Evolutionary conservation across 2,797 vertebrate genomes (phyloP).

Genomic region (Typhlichthys subterraneus): DNA sequence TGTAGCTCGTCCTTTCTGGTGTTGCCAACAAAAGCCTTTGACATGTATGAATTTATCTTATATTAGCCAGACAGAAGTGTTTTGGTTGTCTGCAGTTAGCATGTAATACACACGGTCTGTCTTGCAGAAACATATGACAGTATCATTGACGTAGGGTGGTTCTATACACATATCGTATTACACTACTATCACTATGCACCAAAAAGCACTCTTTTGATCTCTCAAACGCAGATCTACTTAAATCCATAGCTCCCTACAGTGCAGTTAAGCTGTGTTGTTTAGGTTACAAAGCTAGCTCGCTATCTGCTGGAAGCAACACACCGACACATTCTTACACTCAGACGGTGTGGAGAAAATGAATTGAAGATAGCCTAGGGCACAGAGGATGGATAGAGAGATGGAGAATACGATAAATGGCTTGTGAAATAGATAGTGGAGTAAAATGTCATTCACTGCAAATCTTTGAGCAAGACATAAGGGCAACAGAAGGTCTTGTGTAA

Average conservation of each 20-base stretch:
- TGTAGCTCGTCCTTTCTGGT: too few species aligned
- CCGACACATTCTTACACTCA: background rate
- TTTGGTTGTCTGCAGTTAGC: too few species aligned
- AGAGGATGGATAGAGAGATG: conserved; percentile 28
- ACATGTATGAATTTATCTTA: too few species aligned
- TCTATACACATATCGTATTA: too few species aligned
- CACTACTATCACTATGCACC: too few species aligned
- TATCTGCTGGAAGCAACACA: conserved; percentile 25
- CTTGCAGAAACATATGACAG: too few species aligned
- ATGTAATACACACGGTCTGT: too few species aligned
- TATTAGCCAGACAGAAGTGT: too few species aligned
- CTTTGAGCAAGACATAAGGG: too few species aligned
- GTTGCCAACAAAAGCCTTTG: too few species aligned
- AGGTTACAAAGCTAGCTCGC: conserved; percentile 38
- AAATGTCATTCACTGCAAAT: conserved; percentile 24
- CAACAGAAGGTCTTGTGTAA: too few species aligned
- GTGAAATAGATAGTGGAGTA: conserved; percentile 19
- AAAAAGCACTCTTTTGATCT: background rate
- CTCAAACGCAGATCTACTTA: background rate
- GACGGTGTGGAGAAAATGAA: conserved; percentile 26
- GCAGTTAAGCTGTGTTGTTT: conserved; percentile 7
- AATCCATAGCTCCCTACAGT: conserved; percentile 4
- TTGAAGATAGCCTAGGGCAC: conserved; percentile 27
- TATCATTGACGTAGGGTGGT: too few species aligned
- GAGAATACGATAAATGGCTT: conserved; percentile 30